Base-by-base conservation (phyloP, 2,797 vertebrate genomes). In the Taeniopygia guttata region DNA sequence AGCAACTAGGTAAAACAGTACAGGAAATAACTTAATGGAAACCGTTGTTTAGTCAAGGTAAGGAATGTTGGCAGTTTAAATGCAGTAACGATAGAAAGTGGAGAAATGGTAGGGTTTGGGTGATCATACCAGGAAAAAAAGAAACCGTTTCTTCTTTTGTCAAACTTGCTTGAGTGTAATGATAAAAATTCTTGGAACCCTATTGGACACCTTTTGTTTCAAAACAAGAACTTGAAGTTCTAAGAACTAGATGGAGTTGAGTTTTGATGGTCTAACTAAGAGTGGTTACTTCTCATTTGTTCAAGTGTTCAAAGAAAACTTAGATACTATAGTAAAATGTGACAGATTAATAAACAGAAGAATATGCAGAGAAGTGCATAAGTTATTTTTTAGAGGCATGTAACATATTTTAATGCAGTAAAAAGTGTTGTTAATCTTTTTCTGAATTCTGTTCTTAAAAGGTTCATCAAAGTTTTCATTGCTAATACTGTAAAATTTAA, bases 381-480 rank as follows among this genome's bases (percentile, higher is more conserved):
- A 84, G 60, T 84, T 95, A 75, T 74, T 87, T 89, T 81, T 93
- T 72, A 85, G 82, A 91, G 46, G 73, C 49, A 88, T 94, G 73
- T 89, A 76, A 78, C 46, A 49, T 87, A 66, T 90, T 79, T 89
- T 72, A 84, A 63, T 87, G n/a, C 34, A 83, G 82, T 86, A 85
- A 89, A 95, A 89, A 59, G 36, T 70, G 64, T 85, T 95, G 76
- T 88, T 87, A 78, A 62, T 89, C 11, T 77, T 82, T 80, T 95
- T 83, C 54, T 91, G 73, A 94, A 81, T 91, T 90, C 66, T 88
- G 55, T 96, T 96, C 59, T 91, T 90, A 40, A 7, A 69, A 73
- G 38, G 73, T 94, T 93, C 30, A 55, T 85, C 29, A 15, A 40
- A 55, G 34, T 91, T 95, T 95, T 91, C 34, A 16, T 81, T 76